Conservation (phyloP, 2,797 vertebrate species). For the Halcyon badia region DNA sequence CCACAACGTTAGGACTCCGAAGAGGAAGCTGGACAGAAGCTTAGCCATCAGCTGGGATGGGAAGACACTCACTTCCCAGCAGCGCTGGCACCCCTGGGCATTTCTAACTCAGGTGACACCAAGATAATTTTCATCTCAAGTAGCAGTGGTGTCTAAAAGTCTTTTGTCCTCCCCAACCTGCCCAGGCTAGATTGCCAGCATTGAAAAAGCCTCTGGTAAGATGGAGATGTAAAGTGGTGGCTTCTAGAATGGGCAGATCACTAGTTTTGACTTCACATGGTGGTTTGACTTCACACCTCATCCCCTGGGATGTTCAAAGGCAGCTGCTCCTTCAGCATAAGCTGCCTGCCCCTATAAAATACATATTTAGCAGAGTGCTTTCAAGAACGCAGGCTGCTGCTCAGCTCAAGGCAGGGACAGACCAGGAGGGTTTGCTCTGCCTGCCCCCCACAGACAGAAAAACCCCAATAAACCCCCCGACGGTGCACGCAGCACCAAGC, state of each 20-base stretch:
- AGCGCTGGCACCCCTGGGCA: rapidly evolving
- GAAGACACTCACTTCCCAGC: neutral
- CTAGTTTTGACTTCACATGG: neutral
- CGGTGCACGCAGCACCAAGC: neutral
- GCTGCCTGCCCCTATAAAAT: neutral
- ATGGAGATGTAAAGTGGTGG: neutral
- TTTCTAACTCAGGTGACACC: rapidly evolving
- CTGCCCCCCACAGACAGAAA: neutral
- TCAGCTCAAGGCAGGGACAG: neutral
- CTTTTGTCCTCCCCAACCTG: neutral
- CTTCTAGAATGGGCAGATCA: neutral
- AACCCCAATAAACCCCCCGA: neutral
- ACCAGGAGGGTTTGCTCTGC: neutral
- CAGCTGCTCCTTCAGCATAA: neutral
- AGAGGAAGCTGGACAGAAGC: neutral
- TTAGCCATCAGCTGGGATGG: neutral
- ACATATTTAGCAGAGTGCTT: rapidly evolving
- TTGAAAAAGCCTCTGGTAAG: neutral
- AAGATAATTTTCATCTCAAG: neutral
- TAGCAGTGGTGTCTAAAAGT: neutral
- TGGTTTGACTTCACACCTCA: neutral
- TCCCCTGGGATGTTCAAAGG: neutral
- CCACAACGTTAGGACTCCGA: neutral
- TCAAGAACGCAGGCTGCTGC: neutral
- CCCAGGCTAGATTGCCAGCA: neutral